These are phyloP conservation scores for Brachionus rotundiformis DNA, from an alignment of 1,140 invertebrate genomes.

Conservation along the genomic window DNA sequence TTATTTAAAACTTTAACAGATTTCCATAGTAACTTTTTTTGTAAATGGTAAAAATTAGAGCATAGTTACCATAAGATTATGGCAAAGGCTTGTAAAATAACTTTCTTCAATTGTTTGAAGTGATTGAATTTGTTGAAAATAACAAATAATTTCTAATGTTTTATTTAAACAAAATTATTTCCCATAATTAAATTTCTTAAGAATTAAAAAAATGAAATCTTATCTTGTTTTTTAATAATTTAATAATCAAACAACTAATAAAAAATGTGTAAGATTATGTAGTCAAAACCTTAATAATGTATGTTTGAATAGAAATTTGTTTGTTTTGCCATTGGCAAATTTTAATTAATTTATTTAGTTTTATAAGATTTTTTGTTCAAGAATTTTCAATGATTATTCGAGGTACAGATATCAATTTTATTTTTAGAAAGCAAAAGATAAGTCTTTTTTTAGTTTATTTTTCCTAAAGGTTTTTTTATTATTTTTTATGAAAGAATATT, in stretches of 20 bases:
- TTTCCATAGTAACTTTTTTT: conserved; percentile 45
- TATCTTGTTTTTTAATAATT: background rate
- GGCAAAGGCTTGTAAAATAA: background rate
- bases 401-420: too few species aligned
- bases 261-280: background rate
- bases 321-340: background rate
- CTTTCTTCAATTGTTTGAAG: background rate
- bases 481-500: too few species aligned
- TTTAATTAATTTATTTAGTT: background rate
- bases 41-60: conserved; percentile 22
- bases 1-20: conserved; percentile 43
- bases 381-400: too few species aligned
- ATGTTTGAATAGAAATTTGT: background rate
- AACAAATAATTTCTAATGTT: background rate
- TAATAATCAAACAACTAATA: background rate
- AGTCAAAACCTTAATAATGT: background rate
- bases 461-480: too few species aligned
- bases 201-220: background rate
- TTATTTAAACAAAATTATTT: background rate
- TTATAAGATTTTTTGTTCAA: background rate
- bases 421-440: too few species aligned
- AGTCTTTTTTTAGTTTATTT: too few species aligned
- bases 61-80: conserved; percentile 38
- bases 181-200: background rate
- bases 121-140: background rate